phyloP scores from a whole-genome alignment of 2,113 vertebrate genomes.

The Melanotaenia duboulayi region DNA sequence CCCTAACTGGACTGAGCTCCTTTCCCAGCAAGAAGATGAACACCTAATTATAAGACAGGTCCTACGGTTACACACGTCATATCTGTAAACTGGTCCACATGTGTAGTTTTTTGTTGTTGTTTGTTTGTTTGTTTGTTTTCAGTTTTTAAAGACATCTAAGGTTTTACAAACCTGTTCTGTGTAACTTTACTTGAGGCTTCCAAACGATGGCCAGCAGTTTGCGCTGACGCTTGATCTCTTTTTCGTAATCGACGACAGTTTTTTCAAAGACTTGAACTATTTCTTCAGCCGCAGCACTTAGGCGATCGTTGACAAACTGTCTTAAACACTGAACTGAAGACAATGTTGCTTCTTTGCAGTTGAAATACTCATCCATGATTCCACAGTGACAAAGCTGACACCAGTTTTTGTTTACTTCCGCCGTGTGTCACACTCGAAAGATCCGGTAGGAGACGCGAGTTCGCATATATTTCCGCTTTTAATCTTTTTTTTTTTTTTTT shows the following conservation, averaged over 20 bases:
- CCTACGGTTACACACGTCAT: too few species aligned
- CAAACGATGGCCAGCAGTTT: constrained; percentile 30
- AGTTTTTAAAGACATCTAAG: neutral
- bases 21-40: too few species aligned
- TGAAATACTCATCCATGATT: rapidly evolving
- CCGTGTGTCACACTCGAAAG: constrained; percentile 11
- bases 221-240: constrained; percentile 46
- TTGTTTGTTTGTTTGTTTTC: too few species aligned
- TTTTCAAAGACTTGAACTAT: constrained; percentile 35
- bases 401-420: constrained; percentile 19
- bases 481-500: neutral
- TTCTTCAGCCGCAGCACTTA: constrained; percentile 43
- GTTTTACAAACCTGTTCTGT: constrained; percentile 20
- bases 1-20: too few species aligned
- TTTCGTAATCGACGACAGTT: constrained; percentile 42
- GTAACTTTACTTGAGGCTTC: constrained; percentile 35
- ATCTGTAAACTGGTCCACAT: too few species aligned
- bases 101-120: too few species aligned
- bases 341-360: constrained; percentile 2
- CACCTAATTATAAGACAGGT: too few species aligned
- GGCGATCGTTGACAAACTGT: constrained; percentile 38
- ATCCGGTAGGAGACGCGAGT: neutral
- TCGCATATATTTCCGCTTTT: neutral
- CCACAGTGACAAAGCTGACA: neutral
- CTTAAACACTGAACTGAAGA: constrained; percentile 14